Percentiles rank a stretch among this genome's conserved stretches.
Evolutionary conservation across 2,888 invertebrate genomes (phyloP).

Genomic region (Unio delphinus): DNA sequence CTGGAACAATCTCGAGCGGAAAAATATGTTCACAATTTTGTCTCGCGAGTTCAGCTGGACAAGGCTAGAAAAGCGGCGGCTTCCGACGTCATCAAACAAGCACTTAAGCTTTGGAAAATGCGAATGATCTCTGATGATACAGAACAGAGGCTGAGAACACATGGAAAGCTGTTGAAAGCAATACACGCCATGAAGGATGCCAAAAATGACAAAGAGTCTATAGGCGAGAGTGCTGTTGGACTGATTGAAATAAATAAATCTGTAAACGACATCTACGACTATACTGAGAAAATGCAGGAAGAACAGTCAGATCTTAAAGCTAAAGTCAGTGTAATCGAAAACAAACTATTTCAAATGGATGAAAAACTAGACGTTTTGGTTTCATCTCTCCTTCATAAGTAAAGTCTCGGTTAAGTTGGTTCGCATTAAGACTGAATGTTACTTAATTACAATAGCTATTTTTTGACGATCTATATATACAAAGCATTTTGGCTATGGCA

Average conservation of each 20-base stretch:
- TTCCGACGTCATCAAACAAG: conserved; percentile 58
- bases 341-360: conserved; percentile 38
- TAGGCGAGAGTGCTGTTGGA: conserved; percentile 55
- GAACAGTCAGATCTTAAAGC: conserved; percentile 41
- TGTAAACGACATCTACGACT: conserved; percentile 46
- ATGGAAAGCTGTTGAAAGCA: conserved; percentile 52
- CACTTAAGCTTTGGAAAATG: conserved; percentile 52
- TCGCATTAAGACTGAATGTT: no score
- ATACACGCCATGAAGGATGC: conserved; percentile 53
- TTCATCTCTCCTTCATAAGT: background rate
- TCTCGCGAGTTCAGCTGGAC: conserved; percentile 53
- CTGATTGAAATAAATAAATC: conserved; percentile 51
- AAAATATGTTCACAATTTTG: conserved; percentile 63
- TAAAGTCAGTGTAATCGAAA: conserved; percentile 42
- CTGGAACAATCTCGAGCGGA: conserved; percentile 60
- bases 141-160: conserved; percentile 29
- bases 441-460: no score
- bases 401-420: no score
- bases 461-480: no score
- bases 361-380: conserved; percentile 41
- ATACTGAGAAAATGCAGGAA: conserved; percentile 41
- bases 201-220: conserved; percentile 47
- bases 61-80: conserved; percentile 55
- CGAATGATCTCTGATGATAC: conserved; percentile 27
- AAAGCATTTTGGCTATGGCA: no score